Evolutionary conservation across 2,888 invertebrate genomes (phyloP).

Genomic region (Hedychridium roseum): DNA sequence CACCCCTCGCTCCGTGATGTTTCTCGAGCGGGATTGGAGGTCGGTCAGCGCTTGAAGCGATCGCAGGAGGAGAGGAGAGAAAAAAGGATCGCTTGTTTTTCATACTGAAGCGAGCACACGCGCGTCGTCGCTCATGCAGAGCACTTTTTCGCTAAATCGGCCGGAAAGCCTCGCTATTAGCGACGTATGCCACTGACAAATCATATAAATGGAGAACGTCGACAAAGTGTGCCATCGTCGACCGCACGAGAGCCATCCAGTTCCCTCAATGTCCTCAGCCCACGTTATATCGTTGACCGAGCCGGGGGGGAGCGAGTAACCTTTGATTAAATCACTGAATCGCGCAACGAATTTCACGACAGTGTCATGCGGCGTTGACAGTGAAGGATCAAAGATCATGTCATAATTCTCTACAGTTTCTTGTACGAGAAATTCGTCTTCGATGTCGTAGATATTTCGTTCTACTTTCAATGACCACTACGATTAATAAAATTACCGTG

Average conservation of each 20-base stretch:
- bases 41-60: conserved; percentile 30
- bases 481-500: too few species aligned
- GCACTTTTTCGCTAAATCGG: conserved; percentile 61
- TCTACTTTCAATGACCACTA: too few species aligned
- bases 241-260: conserved; percentile 21
- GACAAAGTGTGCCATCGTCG: conserved; percentile 24
- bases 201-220: conserved; percentile 55
- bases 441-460: too few species aligned
- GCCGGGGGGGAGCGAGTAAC: not conserved
- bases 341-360: not conserved
- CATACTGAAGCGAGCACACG: conserved; percentile 43
- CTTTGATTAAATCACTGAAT: not conserved
- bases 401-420: too few species aligned
- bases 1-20: conserved; percentile 34
- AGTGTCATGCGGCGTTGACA: too few species aligned
- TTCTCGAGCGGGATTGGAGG: conserved; percentile 26
- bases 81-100: conserved; percentile 44
- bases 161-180: conserved; percentile 54
- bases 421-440: too few species aligned
- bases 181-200: conserved; percentile 60
- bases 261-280: not conserved
- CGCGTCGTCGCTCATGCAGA: conserved; percentile 43
- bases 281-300: not conserved
- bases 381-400: too few species aligned
- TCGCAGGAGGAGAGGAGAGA: conserved; percentile 17